phyloP scores from a whole-genome alignment of 2,113 vertebrate species.

The Sciurus niger region DNA sequence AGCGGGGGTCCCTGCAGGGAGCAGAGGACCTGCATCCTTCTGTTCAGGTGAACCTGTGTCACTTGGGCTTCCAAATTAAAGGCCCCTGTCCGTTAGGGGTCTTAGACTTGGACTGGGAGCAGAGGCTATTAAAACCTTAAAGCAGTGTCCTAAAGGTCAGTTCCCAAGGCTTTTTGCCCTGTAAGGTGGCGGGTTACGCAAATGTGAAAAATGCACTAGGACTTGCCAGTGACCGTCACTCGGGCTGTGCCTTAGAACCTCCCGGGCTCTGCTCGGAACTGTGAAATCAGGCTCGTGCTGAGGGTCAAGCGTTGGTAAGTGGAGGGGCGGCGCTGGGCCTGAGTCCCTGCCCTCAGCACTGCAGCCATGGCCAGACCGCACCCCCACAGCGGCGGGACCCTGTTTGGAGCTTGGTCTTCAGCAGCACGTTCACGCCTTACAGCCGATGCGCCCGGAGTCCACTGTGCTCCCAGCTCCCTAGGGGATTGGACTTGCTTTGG shows the following conservation, averaged over 20 bases:
- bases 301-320: rapidly evolving
- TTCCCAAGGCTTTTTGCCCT: background rate
- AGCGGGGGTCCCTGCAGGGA: background rate
- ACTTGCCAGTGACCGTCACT: background rate
- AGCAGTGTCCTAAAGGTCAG: background rate
- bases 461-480: rapidly evolving
- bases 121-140: background rate
- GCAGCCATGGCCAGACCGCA: background rate
- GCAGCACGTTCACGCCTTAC: rapidly evolving
- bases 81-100: background rate
- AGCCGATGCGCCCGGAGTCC: rapidly evolving
- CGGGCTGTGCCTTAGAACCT: background rate
- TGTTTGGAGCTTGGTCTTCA: rapidly evolving
- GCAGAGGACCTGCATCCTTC: background rate
- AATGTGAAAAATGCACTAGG: background rate
- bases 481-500: background rate
- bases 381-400: background rate
- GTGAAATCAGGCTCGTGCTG: background rate
- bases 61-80: background rate
- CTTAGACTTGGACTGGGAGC: background rate
- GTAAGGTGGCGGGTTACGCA: background rate
- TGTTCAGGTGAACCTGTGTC: background rate
- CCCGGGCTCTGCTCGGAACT: background rate
- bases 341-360: no score
- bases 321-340: background rate